Percentiles rank a stretch among this genome's conserved stretches.
These are phyloP conservation scores for Liodrosophila aerea DNA, from an alignment of 2,888 invertebrate genomes.

Conservation along the genomic window DNA sequence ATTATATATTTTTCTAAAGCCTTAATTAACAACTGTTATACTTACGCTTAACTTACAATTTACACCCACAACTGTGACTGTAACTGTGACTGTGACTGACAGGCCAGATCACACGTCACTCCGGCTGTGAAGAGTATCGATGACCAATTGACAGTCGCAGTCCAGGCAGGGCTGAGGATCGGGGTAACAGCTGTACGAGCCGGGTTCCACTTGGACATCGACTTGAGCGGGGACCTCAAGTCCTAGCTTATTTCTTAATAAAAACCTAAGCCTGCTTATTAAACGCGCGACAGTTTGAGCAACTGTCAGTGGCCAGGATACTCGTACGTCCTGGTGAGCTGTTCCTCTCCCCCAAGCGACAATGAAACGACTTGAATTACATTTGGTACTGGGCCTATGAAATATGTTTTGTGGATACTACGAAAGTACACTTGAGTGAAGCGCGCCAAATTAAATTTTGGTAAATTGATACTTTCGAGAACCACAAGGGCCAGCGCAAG, in stretches of 20 bases:
- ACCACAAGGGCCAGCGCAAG: conserved; percentile 34
- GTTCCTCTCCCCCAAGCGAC: too few species aligned
- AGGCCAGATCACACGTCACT: conserved; percentile 17
- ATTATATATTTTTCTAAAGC: too few species aligned
- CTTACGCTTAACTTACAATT: not conserved
- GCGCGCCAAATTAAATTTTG: conserved; percentile 79
- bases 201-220: conserved; percentile 14
- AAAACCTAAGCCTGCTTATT: conserved; percentile 76
- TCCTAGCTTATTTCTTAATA: conserved; percentile 66
- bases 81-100: conserved; percentile 12
- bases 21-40: conserved; percentile 35
- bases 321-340: conserved; percentile 47
- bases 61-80: conserved; percentile 3
- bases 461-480: conserved; percentile 74
- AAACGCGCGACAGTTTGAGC: conserved; percentile 52
- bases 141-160: conserved; percentile 61
- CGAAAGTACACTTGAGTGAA: conserved; percentile 76
- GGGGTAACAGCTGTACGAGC: conserved; percentile 75
- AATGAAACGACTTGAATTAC: conserved; percentile 73
- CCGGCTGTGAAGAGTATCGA: conserved; percentile 68
- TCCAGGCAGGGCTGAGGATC: conserved; percentile 29
- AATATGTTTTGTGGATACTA: conserved; percentile 61
- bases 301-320: conserved; percentile 42
- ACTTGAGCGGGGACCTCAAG: conserved; percentile 16
- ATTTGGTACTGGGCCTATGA: conserved; percentile 57